phyloP scores from a whole-genome alignment of 1,140 invertebrate genomes.

The Conopomorpha cramerella region DNA sequence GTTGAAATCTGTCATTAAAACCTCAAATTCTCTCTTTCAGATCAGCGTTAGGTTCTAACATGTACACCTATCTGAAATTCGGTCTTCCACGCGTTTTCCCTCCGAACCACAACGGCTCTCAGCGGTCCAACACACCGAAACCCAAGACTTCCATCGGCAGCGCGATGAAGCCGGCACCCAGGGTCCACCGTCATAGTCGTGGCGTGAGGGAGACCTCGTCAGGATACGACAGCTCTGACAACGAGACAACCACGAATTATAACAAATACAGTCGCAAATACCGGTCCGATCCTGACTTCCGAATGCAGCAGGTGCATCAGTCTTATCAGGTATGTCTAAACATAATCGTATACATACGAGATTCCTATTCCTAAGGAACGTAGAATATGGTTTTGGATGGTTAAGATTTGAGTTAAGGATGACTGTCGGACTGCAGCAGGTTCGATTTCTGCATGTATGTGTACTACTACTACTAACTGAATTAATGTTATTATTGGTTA shows the following conservation, averaged over 20 bases:
- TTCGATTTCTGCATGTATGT: too few species aligned
- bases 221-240: slow-evolving; percentile 84
- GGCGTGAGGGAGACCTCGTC: slow-evolving; percentile 67
- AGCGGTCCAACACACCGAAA: slow-evolving; percentile 63
- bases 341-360: too few species aligned
- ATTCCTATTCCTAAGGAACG: too few species aligned
- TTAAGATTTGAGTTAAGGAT: too few species aligned
- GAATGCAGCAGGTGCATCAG: slow-evolving; percentile 63
- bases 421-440: too few species aligned
- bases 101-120: slow-evolving; percentile 69
- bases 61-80: slow-evolving; percentile 92
- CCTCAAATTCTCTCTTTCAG: too few species aligned
- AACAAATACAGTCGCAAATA: slow-evolving; percentile 69
- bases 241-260: slow-evolving; percentile 68
- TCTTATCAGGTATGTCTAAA: slow-evolving; percentile 56
- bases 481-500: too few species aligned
- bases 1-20: too few species aligned
- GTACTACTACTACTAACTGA: too few species aligned
- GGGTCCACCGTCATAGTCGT: slow-evolving; percentile 49
- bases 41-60: slow-evolving; percentile 83
- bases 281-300: slow-evolving; percentile 82
- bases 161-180: slow-evolving; percentile 54
- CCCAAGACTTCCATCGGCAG: slow-evolving; percentile 59
- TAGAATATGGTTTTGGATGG: too few species aligned
- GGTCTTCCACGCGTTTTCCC: slow-evolving; percentile 89